Conservation (phyloP, 2,797 vertebrate genomes). For the Danionella dracula region DNA sequence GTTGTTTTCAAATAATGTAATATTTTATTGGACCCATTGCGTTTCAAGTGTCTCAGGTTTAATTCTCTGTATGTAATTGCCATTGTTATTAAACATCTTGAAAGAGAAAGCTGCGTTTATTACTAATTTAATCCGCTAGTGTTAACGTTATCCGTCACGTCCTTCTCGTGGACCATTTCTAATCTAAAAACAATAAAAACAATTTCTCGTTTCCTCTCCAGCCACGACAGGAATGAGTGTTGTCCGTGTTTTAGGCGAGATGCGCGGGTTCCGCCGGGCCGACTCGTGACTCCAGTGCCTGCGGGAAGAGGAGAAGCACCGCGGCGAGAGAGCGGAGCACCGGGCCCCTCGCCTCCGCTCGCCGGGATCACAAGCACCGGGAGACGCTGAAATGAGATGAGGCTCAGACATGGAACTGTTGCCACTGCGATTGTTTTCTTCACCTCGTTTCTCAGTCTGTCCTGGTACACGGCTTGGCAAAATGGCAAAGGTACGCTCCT, state of each 20-base stretch:
- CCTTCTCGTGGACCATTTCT: too few species aligned
- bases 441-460: constrained; percentile 95
- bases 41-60: too few species aligned
- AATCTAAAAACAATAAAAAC: too few species aligned
- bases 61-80: too few species aligned
- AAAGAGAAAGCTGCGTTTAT: too few species aligned
- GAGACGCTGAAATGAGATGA: constrained; percentile 98
- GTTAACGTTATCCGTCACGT: not conserved
- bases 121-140: not conserved
- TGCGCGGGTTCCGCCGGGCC: constrained; percentile 11
- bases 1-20: not conserved
- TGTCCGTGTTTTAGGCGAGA: constrained; percentile 15
- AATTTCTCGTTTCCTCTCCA: too few species aligned
- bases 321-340: not conserved
- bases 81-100: too few species aligned
- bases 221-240: not conserved
- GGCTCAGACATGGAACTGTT: constrained; percentile 99
- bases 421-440: constrained; percentile 92
- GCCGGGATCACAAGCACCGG: constrained; percentile 30
- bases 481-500: constrained; percentile 87
- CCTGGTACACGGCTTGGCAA: constrained; percentile 98
- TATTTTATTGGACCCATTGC: not conserved
- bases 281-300: constrained; percentile 7
- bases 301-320: not conserved
- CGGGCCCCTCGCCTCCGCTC: constrained; percentile 2